Conservation (phyloP, 2,113 vertebrate genomes). For the Ancistrus triradiatus region DNA sequence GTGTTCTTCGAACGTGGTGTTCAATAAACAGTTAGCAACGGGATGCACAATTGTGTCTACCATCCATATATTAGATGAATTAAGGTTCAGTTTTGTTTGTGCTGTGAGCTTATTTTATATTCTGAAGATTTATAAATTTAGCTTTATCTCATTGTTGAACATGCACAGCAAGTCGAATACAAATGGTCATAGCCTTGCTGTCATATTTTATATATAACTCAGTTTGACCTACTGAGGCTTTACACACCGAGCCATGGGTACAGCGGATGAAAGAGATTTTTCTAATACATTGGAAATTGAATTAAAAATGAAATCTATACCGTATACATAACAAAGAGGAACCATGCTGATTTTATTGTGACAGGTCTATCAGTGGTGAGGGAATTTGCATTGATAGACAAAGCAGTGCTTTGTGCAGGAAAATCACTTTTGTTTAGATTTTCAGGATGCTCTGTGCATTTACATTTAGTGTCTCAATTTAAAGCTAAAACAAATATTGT, state of each 20-base stretch:
- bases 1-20: no score
- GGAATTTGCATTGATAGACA: constrained; percentile 39
- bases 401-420: constrained; percentile 35
- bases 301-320: constrained; percentile 31
- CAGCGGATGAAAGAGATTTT: neutral
- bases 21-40: no score
- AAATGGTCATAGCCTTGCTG: no score
- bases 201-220: neutral
- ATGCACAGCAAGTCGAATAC: neutral
- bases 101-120: no score
- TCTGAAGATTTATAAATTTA: neutral
- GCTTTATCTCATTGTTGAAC: neutral
- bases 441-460: constrained; percentile 55
- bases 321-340: constrained; percentile 16
- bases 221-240: neutral
- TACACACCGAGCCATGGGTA: neutral
- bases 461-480: no score
- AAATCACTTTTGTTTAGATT: constrained; percentile 55
- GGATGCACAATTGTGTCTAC: no score
- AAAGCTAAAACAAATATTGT: no score
- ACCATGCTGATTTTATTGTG: constrained; percentile 27
- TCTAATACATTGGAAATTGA: neutral
- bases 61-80: no score
- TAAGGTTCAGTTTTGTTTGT: no score
- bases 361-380: constrained; percentile 27